Conservation (phyloP, 1,140 invertebrate species). For the Proctacanthus coquilletti region DNA sequence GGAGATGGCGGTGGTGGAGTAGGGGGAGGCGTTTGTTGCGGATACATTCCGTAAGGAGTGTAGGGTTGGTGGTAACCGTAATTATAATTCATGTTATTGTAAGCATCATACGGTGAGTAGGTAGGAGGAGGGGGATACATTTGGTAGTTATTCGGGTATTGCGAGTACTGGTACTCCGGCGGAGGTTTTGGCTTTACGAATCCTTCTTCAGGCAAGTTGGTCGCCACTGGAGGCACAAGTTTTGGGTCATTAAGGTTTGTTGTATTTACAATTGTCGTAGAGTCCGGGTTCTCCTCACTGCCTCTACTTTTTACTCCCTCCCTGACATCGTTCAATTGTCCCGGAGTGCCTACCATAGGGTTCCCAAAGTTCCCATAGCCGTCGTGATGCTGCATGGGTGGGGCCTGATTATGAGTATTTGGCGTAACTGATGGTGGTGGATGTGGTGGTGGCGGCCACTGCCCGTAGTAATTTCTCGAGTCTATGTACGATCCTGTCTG, state of each 20-base stretch:
- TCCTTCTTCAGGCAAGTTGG: constrained; percentile 17
- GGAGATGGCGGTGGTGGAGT: constrained; percentile 31
- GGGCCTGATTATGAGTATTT: constrained; percentile 8
- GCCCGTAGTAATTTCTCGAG: constrained; percentile 28
- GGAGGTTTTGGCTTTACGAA: constrained; percentile 30
- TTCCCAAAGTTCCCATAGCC: constrained; percentile 8
- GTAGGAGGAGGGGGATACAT: constrained; percentile 24
- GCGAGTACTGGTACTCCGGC: constrained; percentile 23
- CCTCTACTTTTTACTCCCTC: constrained; percentile 24
- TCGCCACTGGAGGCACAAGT: constrained; percentile 13
- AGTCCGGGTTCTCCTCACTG: constrained; percentile 29
- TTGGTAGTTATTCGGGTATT: constrained; percentile 29
- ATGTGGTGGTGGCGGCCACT: constrained; percentile 19
- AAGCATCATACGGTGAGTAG: constrained; percentile 27
- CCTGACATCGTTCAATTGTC: constrained; percentile 10
- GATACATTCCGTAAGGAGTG: constrained; percentile 27
- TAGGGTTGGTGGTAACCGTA: constrained; percentile 29
- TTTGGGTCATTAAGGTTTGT: constrained; percentile 15
- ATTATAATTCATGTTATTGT: constrained; percentile 30
- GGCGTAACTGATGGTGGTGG: constrained; percentile 9
- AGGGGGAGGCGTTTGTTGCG: constrained; percentile 33
- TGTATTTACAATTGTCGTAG: constrained; percentile 21
- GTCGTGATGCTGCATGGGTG: constrained; percentile 10
- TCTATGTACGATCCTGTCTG: constrained; percentile 34
- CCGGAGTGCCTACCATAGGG: constrained; percentile 7